phyloP scores from a whole-genome alignment of 92 coral and sea anemone genomes.

The Paramuricea clavata region DNA sequence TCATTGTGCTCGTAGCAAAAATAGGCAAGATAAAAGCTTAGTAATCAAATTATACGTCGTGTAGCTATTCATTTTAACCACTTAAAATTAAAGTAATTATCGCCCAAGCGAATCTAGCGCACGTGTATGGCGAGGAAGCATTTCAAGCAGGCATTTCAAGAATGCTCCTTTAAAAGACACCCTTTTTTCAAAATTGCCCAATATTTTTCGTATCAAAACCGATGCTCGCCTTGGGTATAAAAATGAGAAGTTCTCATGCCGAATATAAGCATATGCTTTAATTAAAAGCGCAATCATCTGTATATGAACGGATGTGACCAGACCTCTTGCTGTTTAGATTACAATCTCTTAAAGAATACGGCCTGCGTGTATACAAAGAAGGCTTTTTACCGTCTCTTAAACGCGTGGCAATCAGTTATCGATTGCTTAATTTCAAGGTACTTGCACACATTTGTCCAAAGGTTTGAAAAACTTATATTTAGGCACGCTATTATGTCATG shows the following conservation, averaged over 20 bases:
- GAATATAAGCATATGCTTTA: neutral
- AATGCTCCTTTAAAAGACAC: neutral
- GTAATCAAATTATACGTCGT: neutral
- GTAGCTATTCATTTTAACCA: neutral
- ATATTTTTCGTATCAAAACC: neutral
- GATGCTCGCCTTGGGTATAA: neutral
- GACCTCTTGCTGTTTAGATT: conserved; percentile 3
- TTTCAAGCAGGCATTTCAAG: too few species aligned
- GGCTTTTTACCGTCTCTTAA: neutral
- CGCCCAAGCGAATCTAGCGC: neutral
- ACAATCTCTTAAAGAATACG: conserved; percentile 13
- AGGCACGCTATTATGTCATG: neutral
- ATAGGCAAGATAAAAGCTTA: neutral
- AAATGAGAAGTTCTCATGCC: neutral
- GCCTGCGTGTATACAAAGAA: conserved; percentile 5
- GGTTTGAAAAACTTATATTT: neutral
- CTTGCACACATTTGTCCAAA: neutral
- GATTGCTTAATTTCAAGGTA: neutral
- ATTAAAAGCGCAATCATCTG: neutral
- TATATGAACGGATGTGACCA: neutral
- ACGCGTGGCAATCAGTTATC: conserved; percentile 38
- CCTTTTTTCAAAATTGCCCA: neutral
- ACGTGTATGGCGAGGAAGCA: neutral
- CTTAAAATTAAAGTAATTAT: neutral
- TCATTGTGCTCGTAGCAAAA: neutral